phyloP scores from a whole-genome alignment of 2,888 invertebrate species.

The Brassicogethes aeneus region DNA sequence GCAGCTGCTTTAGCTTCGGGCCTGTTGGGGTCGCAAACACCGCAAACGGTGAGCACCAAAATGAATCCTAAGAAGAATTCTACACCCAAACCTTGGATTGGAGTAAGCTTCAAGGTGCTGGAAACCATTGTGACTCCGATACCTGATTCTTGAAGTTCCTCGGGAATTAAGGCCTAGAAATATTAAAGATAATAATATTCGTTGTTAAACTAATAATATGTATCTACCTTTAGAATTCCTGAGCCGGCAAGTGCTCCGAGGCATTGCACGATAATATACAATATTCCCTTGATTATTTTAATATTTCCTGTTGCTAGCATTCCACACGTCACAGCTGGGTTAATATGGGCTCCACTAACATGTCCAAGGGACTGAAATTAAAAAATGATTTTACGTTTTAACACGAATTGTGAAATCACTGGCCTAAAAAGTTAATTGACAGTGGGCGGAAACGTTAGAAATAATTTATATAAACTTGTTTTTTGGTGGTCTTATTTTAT shows the following conservation, averaged over 20 bases:
- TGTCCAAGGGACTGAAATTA: constrained; percentile 67
- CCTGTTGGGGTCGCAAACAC: constrained; percentile 73
- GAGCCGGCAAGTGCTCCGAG: constrained; percentile 75
- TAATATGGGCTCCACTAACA: constrained; percentile 84
- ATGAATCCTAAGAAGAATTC: constrained; percentile 79
- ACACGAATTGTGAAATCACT: neutral
- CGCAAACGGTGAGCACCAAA: constrained; percentile 83
- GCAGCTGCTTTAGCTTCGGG: constrained; percentile 73
- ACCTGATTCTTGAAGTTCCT: constrained; percentile 47
- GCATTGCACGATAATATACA: constrained; percentile 78
- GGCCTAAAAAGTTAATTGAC: no score
- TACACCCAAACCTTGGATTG: constrained; percentile 77
- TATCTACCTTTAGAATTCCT: constrained; percentile 56
- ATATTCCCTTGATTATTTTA: constrained; percentile 59
- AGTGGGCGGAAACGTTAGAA: no score
- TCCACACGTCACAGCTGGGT: constrained; percentile 84
- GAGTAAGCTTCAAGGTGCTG: constrained; percentile 42
- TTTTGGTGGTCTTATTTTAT: no score
- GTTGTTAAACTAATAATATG: neutral
- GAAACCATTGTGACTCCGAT: constrained; percentile 64
- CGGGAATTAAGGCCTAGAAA: constrained; percentile 58
- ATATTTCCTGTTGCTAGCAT: constrained; percentile 73
- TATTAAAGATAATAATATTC: neutral
- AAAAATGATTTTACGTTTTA: constrained; percentile 5
- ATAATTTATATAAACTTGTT: no score